Conservation (phyloP, 2,888 invertebrate genomes). For the Chaitophorus viminalis region DNA sequence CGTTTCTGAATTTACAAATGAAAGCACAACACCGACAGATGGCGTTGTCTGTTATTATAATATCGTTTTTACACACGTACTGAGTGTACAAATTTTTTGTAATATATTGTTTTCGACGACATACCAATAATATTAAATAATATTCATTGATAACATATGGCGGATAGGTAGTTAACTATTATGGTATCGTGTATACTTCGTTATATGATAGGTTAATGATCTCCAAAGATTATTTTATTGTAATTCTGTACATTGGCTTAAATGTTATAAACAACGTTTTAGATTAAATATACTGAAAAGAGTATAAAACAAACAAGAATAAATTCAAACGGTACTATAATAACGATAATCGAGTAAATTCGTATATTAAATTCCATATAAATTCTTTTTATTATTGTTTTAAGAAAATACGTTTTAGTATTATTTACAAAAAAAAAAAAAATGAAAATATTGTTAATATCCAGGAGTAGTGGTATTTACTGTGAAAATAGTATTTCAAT, state of each 20-base stretch:
- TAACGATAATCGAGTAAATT: not conserved
- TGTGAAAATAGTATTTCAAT: not conserved
- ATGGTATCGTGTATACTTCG: too few relatives aligned
- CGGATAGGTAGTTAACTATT: too few relatives aligned
- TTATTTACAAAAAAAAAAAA: not conserved
- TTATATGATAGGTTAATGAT: too few relatives aligned
- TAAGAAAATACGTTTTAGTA: not conserved
- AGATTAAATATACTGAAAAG: not conserved
- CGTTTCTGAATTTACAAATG: not conserved
- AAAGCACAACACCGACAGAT: not conserved
- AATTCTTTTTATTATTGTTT: not conserved
- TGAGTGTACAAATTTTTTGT: not conserved
- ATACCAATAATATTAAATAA: too few relatives aligned
- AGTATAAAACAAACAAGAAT: not conserved
- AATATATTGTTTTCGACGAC: too few relatives aligned
- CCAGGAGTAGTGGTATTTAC: not conserved
- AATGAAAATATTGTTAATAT: not conserved
- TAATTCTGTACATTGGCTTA: not conserved
- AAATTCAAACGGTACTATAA: not conserved
- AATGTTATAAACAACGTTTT: not conserved
- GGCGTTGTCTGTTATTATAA: conserved; percentile 16
- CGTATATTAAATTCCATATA: too few relatives aligned
- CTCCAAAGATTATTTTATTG: not conserved
- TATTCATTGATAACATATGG: too few relatives aligned
- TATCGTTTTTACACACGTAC: not conserved